These are phyloP conservation scores for Amblyjoppa fuscipennis DNA, from an alignment of 2,888 invertebrate species.

Conservation along the genomic window DNA sequence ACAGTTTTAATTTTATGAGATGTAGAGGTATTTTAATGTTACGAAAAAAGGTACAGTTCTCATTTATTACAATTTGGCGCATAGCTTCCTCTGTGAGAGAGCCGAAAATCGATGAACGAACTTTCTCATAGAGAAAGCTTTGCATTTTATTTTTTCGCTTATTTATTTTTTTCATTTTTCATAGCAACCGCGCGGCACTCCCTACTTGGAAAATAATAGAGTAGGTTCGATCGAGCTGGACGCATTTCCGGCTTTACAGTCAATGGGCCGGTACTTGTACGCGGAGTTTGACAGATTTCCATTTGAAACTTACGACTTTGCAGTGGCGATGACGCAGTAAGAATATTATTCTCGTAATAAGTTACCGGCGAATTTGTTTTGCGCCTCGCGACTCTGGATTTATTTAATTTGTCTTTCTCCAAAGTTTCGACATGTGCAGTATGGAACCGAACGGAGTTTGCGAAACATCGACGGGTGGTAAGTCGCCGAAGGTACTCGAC, in stretches of 20 bases:
- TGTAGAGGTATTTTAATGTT: no score
- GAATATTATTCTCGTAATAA: conserved; percentile 6
- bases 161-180: neutral
- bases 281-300: conserved; percentile 72
- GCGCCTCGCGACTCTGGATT: no score
- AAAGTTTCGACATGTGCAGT: conserved; percentile 76
- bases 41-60: no score
- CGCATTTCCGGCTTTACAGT: conserved; percentile 73
- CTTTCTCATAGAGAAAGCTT: no score
- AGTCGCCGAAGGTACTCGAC: conserved; percentile 22
- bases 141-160: neutral
- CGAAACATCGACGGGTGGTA: conserved; percentile 76
- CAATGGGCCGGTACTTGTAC: conserved; percentile 77
- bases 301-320: conserved; percentile 75
- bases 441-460: conserved; percentile 64
- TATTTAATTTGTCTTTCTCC: conserved; percentile 3
- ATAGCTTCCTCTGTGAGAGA: no score
- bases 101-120: no score
- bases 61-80: no score
- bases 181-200: conserved; percentile 69
- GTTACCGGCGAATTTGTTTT: neutral
- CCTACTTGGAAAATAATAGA: conserved; percentile 73
- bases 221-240: conserved; percentile 67
- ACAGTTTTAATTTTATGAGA: no score
- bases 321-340: conserved; percentile 77